phyloP scores from a whole-genome alignment of 1,140 invertebrate genomes.

The Heliothis subflexa region DNA sequence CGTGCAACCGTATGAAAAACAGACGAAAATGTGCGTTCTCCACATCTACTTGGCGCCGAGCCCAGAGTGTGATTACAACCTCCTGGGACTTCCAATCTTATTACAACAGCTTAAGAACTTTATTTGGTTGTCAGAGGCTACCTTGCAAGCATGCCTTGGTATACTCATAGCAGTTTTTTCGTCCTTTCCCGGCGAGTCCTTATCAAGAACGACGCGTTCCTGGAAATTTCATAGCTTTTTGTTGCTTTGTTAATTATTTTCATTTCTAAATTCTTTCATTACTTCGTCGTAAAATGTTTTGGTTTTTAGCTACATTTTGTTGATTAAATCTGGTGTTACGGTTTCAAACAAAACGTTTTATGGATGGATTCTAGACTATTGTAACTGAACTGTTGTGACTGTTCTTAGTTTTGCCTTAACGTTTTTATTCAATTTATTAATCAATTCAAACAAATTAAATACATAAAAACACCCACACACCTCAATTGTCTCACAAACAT shows the following conservation, averaged over 20 bases:
- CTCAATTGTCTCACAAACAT: not conserved
- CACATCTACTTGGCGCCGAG: conserved; percentile 65
- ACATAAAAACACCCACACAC: not conserved
- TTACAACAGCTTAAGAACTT: conserved; percentile 17
- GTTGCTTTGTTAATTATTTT: conserved; percentile 43
- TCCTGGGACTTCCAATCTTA: conserved; percentile 32
- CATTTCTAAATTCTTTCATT: conserved; percentile 37
- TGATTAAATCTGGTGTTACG: not conserved
- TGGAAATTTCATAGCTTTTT: conserved; percentile 40
- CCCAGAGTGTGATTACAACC: conserved; percentile 50
- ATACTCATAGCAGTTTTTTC: conserved; percentile 28
- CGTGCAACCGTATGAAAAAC: conserved; percentile 67
- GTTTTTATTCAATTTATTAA: not conserved
- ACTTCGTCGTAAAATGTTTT: conserved; percentile 15
- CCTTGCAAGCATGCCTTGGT: conserved; percentile 14
- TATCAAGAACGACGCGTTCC: conserved; percentile 40
- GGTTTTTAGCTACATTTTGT: not conserved
- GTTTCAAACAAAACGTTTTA: not conserved
- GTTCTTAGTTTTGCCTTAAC: too few species aligned
- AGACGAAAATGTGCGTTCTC: conserved; percentile 66
- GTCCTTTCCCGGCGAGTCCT: conserved; percentile 33
- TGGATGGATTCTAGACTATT: too few species aligned
- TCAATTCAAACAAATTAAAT: not conserved
- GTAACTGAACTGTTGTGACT: too few species aligned
- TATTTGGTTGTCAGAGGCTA: conserved; percentile 25